Evolutionary conservation across 2,888 invertebrate species (phyloP).

Genomic region (Dolomedes plantarius): DNA sequence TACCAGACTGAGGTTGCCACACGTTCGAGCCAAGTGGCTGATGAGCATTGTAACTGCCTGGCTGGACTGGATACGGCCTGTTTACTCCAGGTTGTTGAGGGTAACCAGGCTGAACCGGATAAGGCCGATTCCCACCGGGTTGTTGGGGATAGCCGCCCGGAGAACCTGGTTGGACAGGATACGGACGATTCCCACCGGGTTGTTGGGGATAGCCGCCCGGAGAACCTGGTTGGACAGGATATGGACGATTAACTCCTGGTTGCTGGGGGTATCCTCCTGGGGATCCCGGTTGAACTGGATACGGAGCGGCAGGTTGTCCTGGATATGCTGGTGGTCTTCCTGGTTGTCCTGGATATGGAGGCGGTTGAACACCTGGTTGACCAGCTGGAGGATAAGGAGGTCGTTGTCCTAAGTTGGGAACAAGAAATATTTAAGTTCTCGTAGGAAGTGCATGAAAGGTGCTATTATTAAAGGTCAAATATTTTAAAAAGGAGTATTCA

Average conservation of each 20-base stretch:
- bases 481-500: too few species aligned
- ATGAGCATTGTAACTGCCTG: conserved; percentile 11
- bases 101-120: conserved; percentile 33
- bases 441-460: too few species aligned
- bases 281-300: conserved; percentile 25
- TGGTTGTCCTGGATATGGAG: neutral
- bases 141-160: conserved; percentile 7
- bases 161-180: conserved; percentile 12
- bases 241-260: neutral
- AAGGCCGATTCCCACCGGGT: neutral
- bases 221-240: conserved; percentile 2
- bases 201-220: neutral
- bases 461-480: too few species aligned
- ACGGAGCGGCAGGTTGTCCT: neutral
- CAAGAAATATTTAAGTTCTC: too few species aligned
- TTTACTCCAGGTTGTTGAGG: conserved; percentile 2
- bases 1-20: conserved; percentile 41
- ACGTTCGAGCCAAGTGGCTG: conserved; percentile 38
- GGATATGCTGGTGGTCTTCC: neutral
- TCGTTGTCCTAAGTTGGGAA: too few species aligned
- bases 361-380: neutral
- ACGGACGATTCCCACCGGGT: neutral
- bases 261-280: conserved; percentile 3
- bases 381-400: conserved; percentile 11
- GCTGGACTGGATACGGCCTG: neutral